Evolutionary conservation across 2,888 invertebrate genomes (phyloP).

Genomic region (Trichopoda pennipes): DNA sequence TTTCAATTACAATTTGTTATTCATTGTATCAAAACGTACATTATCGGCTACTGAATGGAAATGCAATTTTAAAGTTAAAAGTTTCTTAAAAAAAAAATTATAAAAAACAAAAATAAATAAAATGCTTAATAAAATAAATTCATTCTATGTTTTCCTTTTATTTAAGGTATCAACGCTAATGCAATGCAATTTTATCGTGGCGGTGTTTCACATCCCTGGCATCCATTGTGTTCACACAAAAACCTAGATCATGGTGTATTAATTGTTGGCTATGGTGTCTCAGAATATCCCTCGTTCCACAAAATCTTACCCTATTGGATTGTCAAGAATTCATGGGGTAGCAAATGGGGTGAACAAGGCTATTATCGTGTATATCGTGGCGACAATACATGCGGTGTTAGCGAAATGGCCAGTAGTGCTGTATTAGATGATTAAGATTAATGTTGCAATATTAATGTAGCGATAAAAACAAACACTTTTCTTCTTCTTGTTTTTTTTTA

Average conservation of each 20-base stretch:
- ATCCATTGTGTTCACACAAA: conserved; percentile 88
- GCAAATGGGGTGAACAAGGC: conserved; percentile 95
- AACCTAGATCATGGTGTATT: conserved; percentile 97
- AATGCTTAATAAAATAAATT: neutral
- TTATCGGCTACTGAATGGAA: too few relatives aligned
- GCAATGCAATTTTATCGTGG: conserved; percentile 98
- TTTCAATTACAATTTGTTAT: too few relatives aligned
- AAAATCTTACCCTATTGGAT: conserved; percentile 94
- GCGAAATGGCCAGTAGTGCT: conserved; percentile 94
- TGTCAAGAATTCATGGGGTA: conserved; percentile 97
- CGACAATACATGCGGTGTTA: conserved; percentile 95
- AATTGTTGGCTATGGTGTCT: conserved; percentile 93
- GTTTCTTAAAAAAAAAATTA: too few relatives aligned
- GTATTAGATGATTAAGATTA: conserved; percentile 81
- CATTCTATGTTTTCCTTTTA: neutral
- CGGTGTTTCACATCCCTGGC: conserved; percentile 96
- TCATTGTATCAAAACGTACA: too few relatives aligned
- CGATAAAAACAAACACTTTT: conserved; percentile 17
- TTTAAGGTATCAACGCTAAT: conserved; percentile 91
- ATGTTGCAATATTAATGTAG: conserved; percentile 26
- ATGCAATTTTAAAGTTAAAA: too few relatives aligned
- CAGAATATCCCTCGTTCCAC: conserved; percentile 90
- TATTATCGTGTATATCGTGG: conserved; percentile 97
- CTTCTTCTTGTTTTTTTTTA: too few relatives aligned
- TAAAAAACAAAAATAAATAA: too few relatives aligned